Evolutionary conservation across 2,113 vertebrate genomes (phyloP).

Genomic region (Colaptes auratus): DNA sequence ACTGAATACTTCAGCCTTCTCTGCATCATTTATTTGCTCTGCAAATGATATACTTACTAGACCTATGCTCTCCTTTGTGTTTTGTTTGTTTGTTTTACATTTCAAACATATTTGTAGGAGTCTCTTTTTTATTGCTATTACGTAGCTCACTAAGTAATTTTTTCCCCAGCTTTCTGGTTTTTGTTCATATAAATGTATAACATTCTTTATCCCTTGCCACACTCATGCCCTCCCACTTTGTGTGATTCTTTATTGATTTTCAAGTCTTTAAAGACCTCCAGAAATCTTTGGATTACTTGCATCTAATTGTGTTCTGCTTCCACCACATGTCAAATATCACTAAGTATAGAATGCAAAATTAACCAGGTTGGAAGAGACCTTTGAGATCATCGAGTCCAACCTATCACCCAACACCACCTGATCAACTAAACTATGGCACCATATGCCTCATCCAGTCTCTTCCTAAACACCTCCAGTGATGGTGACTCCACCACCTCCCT

Average conservation of each 20-base stretch:
- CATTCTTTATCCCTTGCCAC: background rate
- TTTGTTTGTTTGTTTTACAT: background rate
- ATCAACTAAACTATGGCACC: too few relatives aligned
- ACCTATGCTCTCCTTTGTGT: background rate
- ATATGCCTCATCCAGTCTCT: too few relatives aligned
- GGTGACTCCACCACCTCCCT: too few relatives aligned
- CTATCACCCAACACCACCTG: too few relatives aligned
- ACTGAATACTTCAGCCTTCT: background rate
- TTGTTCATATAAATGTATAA: background rate
- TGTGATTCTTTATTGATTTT: background rate
- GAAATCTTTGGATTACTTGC: background rate
- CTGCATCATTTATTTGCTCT: background rate
- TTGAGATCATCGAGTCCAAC: too few relatives aligned
- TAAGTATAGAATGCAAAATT: background rate
- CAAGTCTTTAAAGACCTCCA: background rate
- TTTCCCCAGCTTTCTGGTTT: background rate
- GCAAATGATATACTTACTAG: background rate
- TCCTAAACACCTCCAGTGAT: too few relatives aligned
- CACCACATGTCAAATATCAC: background rate
- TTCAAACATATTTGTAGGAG: background rate
- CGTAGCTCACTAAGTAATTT: background rate
- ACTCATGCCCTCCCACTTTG: background rate
- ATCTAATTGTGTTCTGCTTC: background rate
- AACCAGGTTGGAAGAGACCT: too few relatives aligned
- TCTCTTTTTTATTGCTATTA: background rate